Conservation (phyloP, 2,113 vertebrate species). For the Semnopithecus entellus region DNA sequence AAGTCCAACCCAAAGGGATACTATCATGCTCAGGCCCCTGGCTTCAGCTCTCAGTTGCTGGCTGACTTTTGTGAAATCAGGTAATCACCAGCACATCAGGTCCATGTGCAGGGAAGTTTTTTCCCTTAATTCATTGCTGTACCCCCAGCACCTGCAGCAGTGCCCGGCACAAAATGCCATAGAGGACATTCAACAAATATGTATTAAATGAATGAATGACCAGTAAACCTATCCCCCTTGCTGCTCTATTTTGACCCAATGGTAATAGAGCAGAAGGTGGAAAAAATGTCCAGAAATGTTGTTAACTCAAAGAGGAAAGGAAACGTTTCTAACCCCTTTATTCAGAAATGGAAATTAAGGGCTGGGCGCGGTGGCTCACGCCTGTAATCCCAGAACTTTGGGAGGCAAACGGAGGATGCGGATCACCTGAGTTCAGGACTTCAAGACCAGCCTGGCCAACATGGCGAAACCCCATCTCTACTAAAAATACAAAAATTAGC, state of each 20-base stretch:
- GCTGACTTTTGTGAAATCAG: not conserved
- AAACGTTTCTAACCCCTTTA: not conserved
- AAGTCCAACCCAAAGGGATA: not conserved
- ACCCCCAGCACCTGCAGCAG: not conserved
- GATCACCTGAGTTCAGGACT: too few species aligned
- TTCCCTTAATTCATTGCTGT: not conserved
- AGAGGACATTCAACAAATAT: not conserved
- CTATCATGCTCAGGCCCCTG: not conserved
- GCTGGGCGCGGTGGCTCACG: too few species aligned
- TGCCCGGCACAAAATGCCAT: not conserved
- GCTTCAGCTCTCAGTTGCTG: not conserved
- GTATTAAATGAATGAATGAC: not conserved
- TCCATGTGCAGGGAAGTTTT: not conserved
- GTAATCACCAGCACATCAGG: rapidly evolving
- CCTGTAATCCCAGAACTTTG: too few species aligned
- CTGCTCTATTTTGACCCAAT: not conserved
- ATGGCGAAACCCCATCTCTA: too few species aligned
- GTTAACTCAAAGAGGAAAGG: not conserved
- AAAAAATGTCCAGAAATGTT: not conserved
- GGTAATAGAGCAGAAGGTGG: not conserved
- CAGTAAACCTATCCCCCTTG: not conserved
- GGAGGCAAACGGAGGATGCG: too few species aligned
- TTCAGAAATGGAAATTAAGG: not conserved
- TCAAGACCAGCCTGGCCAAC: too few species aligned
- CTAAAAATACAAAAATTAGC: too few species aligned